A percentile compares a stretch with the other conserved stretches of the same genome.
Conservation (phyloP, 2,888 invertebrate species). For the Eugnorisma glareosa region DNA sequence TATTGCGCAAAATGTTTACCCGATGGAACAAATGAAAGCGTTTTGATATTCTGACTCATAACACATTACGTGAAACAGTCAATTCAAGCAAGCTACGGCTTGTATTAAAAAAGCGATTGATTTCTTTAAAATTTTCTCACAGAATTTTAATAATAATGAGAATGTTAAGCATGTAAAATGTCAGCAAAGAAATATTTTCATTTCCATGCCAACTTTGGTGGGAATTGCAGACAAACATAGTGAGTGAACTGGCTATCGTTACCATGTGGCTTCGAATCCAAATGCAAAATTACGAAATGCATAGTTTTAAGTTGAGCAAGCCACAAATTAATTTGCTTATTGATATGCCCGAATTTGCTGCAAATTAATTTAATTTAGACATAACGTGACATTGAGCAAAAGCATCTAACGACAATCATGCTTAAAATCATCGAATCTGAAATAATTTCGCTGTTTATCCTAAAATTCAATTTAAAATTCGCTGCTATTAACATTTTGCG, state of each 20-base stretch:
- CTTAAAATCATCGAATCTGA: not conserved
- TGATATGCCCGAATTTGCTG: not conserved
- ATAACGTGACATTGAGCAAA: not conserved
- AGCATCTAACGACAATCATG: not conserved
- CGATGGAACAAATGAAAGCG: constrained; percentile 47
- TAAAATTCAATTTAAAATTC: not conserved
- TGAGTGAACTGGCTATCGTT: constrained; percentile 4
- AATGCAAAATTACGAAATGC: not conserved
- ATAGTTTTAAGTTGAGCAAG: not conserved
- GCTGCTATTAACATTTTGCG: constrained; percentile 11
- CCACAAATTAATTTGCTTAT: not conserved
- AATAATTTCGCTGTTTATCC: not conserved
- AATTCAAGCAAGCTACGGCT: constrained; percentile 12
- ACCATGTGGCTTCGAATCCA: not conserved
- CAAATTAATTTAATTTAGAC: not conserved
- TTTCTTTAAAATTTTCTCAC: not conserved
- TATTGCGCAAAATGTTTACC: constrained; percentile 32
- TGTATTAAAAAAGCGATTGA: not conserved
- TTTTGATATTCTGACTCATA: constrained; percentile 43
- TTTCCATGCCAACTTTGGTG: constrained; percentile 40
- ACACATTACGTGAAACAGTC: not conserved
- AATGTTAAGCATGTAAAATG: constrained; percentile 12
- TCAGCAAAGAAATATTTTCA: constrained; percentile 24
- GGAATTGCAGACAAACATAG: constrained; percentile 41
- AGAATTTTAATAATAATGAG: not conserved